Percentiles rank a stretch among this genome's conserved stretches.
Conservation (phyloP, 2,113 vertebrate species). For the Psophia crepitans region DNA sequence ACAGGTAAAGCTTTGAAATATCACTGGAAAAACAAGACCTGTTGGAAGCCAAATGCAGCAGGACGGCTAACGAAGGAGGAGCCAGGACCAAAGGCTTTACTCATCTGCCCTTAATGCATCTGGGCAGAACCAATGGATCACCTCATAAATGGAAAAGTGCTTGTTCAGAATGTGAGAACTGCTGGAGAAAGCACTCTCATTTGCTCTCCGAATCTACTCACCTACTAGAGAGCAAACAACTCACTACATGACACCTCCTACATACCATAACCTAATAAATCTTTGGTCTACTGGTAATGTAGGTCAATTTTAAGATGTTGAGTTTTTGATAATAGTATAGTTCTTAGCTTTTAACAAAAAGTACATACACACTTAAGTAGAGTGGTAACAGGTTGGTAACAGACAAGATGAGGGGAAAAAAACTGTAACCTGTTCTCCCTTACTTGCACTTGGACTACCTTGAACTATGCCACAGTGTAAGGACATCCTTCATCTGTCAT, state of each 20-base stretch:
- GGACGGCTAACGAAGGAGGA: not conserved
- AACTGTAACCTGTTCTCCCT: not conserved
- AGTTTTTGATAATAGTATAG: not conserved
- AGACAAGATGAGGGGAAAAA: not conserved
- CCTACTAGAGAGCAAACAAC: not conserved
- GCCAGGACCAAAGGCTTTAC: not conserved
- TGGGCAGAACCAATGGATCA: not conserved
- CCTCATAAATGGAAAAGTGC: not conserved
- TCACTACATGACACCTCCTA: not conserved
- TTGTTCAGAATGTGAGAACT: not conserved
- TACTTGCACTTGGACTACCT: not conserved
- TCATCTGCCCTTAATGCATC: not conserved
- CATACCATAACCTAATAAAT: not conserved
- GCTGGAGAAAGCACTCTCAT: fast-evolving
- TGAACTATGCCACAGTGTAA: not conserved
- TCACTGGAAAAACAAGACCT: not conserved
- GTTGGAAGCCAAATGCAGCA: not conserved
- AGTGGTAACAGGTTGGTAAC: not conserved
- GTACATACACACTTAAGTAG: not conserved
- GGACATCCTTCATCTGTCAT: not conserved
- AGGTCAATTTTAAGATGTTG: not conserved
- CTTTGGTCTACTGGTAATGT: not conserved
- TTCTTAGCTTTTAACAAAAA: not conserved
- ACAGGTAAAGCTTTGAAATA: not conserved
- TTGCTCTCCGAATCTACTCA: not conserved